Evolutionary conservation across 2,797 vertebrate species (phyloP).

Genomic region (Sebastes iracundus): DNA sequence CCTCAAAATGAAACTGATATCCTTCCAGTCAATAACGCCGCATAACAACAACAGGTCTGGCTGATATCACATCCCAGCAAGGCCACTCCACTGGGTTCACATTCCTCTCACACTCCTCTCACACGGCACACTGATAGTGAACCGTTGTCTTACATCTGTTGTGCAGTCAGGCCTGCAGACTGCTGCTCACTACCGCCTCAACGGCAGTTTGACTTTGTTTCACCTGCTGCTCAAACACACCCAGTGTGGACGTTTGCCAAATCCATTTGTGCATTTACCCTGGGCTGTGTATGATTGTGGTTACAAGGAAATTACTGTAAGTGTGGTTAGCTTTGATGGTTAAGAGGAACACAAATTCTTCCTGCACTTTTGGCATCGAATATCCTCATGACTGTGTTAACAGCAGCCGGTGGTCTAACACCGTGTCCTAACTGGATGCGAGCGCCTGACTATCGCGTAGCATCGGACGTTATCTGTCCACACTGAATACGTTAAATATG

Average conservation of each 20-base stretch:
- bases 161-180: neutral
- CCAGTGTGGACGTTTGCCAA: neutral
- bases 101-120: slow-evolving; percentile 14
- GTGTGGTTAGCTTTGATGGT: neutral
- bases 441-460: too few relatives aligned
- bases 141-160: neutral
- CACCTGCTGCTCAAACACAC: neutral
- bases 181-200: neutral
- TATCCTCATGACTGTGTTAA: neutral
- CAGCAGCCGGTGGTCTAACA: neutral
- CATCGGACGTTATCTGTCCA: too few relatives aligned
- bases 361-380: neutral
- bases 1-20: neutral
- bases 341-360: neutral
- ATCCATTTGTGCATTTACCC: neutral
- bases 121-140: neutral
- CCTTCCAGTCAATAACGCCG: neutral
- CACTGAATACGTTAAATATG: too few relatives aligned
- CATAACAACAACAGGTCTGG: neutral
- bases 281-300: neutral
- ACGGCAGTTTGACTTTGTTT: neutral
- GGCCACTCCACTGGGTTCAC: neutral
- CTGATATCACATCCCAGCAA: neutral
- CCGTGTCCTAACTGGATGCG: too few relatives aligned
- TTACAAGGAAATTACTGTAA: neutral